Evolutionary conservation across 2,888 invertebrate species (phyloP), one percentile per base, ranked within the genome.

Genomic region (Gastracanthus pulcherrimus): DNA sequence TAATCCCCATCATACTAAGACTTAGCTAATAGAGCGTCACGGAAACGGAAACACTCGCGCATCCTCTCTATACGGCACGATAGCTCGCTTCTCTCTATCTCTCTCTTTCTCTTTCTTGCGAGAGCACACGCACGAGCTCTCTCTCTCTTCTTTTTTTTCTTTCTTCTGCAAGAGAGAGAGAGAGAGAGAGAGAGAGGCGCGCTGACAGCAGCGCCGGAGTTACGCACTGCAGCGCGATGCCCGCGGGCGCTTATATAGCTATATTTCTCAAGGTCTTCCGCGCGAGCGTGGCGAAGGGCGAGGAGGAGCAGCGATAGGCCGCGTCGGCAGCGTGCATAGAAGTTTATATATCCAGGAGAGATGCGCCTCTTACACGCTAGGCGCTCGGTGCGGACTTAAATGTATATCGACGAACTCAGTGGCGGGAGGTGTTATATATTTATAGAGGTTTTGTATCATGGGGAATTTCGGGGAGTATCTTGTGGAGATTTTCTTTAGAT

Each of bases 141-240:
- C 9, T n/a, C 26, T 13, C 23, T 26, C 48, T 6, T 5, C 19
- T 55, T 55, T 55, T 26, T 26, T 55, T 23, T 4, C 23, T n/a
- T n/a, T n/a, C n/a, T n/a, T n/a, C n/a, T n/a, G n/a, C n/a, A n/a
- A 4, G 16, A 26, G 26, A 26, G 51, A 2, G 41, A 74, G 29
- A n/a, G 51, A 48, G 36, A 64, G 48, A 29, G n/a, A 75, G 36
- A 60, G 31, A 76, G 41, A 34, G 6, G 23, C 36, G 26, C 74
- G 83, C 80, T 84, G 85, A 85, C 55, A 55, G 55, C 84, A 84
- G 78, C 83, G 81, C 82, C 82, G 83, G 83, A 85, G 80, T 84
- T 84, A 84, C 84, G 84, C 76, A 82, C 77, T 80, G 83, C 70
- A 80, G 76, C 66, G 83, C 82, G n/a, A n/a, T n/a, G 71, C 71